These are phyloP conservation scores for Apteryx owenii DNA, from an alignment of 2,113 vertebrate genomes.

Conservation along the genomic window DNA sequence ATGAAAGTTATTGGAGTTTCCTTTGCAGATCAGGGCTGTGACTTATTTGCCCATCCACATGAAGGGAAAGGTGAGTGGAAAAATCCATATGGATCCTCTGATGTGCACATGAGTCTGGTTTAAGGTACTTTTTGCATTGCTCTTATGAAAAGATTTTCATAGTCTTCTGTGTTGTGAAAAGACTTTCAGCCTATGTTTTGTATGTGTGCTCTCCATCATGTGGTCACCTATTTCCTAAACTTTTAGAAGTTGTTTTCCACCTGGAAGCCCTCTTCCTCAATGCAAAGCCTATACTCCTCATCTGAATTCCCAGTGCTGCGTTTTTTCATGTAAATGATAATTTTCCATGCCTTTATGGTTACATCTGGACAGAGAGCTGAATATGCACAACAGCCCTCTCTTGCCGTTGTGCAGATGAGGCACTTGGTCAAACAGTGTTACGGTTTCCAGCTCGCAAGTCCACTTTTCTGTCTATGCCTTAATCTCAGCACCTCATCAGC, in stretches of 20 bases:
- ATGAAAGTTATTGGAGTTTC: neutral
- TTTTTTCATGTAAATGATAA: neutral
- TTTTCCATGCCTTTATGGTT: neutral
- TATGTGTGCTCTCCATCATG: neutral
- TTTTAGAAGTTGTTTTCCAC: neutral
- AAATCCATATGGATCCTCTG: neutral
- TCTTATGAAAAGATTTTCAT: neutral
- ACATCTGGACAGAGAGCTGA: neutral
- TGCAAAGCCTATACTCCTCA: neutral
- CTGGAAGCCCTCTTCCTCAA: neutral
- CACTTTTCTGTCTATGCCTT: neutral
- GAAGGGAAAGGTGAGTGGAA: neutral
- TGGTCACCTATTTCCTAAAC: neutral
- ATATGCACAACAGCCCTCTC: neutral
- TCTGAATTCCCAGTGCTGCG: neutral
- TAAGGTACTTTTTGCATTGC: neutral
- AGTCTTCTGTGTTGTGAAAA: neutral
- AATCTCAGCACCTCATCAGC: neutral
- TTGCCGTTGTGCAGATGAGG: neutral
- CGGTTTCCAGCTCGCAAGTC: neutral
- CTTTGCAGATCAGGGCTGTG: neutral
- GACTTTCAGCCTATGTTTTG: neutral
- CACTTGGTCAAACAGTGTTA: neutral
- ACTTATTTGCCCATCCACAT: neutral
- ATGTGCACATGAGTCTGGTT: neutral